Conservation (phyloP, 1,140 invertebrate species). For the Sarcophaga peregrina region DNA sequence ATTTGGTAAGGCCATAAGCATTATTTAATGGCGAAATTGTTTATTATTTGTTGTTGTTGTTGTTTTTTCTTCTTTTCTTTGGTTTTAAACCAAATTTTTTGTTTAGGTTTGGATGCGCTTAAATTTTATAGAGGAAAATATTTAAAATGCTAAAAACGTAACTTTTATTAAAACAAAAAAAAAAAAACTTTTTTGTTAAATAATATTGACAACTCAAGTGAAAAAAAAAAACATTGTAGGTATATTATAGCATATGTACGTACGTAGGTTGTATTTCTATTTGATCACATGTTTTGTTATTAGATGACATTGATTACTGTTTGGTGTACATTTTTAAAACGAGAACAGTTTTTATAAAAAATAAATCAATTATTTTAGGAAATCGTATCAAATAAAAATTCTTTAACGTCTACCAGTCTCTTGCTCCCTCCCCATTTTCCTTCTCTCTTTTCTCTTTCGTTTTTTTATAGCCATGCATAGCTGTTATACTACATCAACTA, state of each 20-base stretch:
- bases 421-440: too few relatives aligned
- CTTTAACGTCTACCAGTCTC: too few relatives aligned
- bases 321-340: background rate
- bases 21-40: slow-evolving; percentile 28
- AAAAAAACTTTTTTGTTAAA: too few relatives aligned
- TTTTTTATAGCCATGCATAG: too few relatives aligned
- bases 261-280: background rate
- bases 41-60: background rate
- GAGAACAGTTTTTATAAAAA: too few relatives aligned
- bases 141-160: slow-evolving; percentile 22
- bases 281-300: slow-evolving; percentile 9
- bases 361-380: too few relatives aligned
- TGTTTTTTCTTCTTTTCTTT: too few relatives aligned
- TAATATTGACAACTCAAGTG: background rate
- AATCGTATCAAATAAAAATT: too few relatives aligned
- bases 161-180: slow-evolving; percentile 23
- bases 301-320: background rate
- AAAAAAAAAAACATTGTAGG: background rate
- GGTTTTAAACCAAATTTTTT: background rate
- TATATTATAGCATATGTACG: background rate
- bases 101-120: background rate
- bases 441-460: too few relatives aligned
- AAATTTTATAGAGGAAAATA: slow-evolving; percentile 30
- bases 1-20: slow-evolving; percentile 29
- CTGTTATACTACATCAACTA: too few relatives aligned